phyloP scores from a whole-genome alignment of 1,140 invertebrate species.

The Brachystomella parvula region DNA sequence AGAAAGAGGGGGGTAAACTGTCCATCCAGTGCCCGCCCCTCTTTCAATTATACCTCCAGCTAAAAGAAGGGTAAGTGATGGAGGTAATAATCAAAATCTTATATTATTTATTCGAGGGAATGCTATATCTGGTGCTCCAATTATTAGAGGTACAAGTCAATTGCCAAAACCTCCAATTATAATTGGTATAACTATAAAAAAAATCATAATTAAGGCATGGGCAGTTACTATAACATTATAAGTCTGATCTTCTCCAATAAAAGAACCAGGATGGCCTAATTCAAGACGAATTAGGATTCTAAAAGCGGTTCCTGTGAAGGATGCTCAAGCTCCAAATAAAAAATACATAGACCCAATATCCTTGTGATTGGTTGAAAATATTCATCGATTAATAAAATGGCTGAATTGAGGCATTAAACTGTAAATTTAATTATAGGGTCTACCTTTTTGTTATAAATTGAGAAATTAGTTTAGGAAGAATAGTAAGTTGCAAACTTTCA shows the following conservation, averaged over 20 bases:
- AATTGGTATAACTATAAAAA: constrained; percentile 68
- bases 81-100: constrained; percentile 63
- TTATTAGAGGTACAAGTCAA: constrained; percentile 63
- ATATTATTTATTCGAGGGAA: constrained; percentile 70
- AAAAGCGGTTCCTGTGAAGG: constrained; percentile 55
- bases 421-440: constrained; percentile 33
- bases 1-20: constrained; percentile 59
- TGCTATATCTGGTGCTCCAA: constrained; percentile 62
- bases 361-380: constrained; percentile 66
- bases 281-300: constrained; percentile 60
- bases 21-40: constrained; percentile 56
- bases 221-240: constrained; percentile 63
- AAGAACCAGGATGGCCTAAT: constrained; percentile 51
- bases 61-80: constrained; percentile 53
- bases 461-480: background rate
- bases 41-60: constrained; percentile 51
- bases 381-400: constrained; percentile 48
- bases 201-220: constrained; percentile 70
- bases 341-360: constrained; percentile 68
- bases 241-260: constrained; percentile 59
- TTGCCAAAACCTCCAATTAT: constrained; percentile 72
- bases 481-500: constrained; percentile 27
- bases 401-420: constrained; percentile 39
- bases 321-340: constrained; percentile 58
- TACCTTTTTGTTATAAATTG: background rate